phyloP scores from a whole-genome alignment of 2,113 vertebrate species.

The Eublepharis macularius region DNA sequence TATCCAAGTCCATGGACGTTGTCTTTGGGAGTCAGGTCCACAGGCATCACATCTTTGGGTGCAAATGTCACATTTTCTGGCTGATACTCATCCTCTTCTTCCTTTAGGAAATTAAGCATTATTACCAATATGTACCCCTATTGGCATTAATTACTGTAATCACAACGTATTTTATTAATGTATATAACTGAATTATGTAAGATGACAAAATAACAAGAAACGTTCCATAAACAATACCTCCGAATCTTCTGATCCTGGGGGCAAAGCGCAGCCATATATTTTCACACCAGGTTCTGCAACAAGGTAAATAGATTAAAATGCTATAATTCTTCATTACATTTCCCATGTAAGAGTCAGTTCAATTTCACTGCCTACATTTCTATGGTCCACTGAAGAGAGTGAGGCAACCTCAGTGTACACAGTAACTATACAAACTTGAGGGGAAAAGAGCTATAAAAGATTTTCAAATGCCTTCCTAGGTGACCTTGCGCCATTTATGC shows the following conservation, averaged over 20 bases:
- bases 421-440: background rate
- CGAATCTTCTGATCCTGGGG: conserved; percentile 83
- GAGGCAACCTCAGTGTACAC: background rate
- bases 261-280: conserved; percentile 78
- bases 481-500: background rate
- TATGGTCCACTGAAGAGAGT: background rate
- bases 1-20: conserved; percentile 92
- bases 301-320: background rate
- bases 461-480: background rate
- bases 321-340: background rate
- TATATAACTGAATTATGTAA: background rate
- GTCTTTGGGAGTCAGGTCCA: conserved; percentile 85
- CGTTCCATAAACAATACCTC: conserved; percentile 76
- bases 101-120: conserved; percentile 53
- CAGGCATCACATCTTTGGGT: conserved; percentile 88
- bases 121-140: background rate
- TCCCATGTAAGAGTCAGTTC: background rate
- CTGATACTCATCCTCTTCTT: conserved; percentile 85
- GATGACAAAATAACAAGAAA: background rate
- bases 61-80: conserved; percentile 93
- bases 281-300: conserved; percentile 71
- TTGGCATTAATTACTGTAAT: background rate
- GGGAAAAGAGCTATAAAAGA: background rate
- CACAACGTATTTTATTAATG: background rate
- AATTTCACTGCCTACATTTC: background rate